phyloP scores from a whole-genome alignment of 2,888 invertebrate genomes.

The Psylliodes chrysocephalus region DNA sequence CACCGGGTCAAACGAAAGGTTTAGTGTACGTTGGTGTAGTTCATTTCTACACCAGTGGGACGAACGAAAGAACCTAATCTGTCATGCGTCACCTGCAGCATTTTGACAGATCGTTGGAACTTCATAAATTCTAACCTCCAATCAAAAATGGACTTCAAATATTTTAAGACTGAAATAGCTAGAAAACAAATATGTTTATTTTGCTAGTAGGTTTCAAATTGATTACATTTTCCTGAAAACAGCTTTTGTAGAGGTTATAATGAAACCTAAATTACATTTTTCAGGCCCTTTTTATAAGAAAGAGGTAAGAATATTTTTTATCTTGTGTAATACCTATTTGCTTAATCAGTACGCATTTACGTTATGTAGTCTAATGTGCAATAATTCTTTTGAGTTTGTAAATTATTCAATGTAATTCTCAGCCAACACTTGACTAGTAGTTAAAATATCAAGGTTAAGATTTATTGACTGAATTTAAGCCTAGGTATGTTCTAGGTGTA shows the following conservation, averaged over 20 bases:
- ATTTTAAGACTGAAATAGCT: constrained; percentile 36
- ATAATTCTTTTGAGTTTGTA: constrained; percentile 1
- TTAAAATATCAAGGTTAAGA: constrained; percentile 22
- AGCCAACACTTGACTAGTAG: constrained; percentile 7
- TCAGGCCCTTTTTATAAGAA: constrained; percentile 16
- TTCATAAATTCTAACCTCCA: constrained; percentile 36
- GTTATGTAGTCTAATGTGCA: not conserved
- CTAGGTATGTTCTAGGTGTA: too few relatives aligned
- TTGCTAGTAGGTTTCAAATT: constrained; percentile 8
- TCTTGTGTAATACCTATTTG: not conserved
- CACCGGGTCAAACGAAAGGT: too few relatives aligned
- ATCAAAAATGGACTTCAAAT: constrained; percentile 38
- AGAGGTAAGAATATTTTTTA: constrained; percentile 16
- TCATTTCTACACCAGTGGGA: too few relatives aligned
- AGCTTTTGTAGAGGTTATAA: not conserved
- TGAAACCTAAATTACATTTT: constrained; percentile 20
- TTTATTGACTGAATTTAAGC: constrained; percentile 10
- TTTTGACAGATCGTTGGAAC: too few relatives aligned
- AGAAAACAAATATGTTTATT: constrained; percentile 34
- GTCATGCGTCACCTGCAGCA: too few relatives aligned
- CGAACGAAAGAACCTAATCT: too few relatives aligned
- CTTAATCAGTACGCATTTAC: not conserved
- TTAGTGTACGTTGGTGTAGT: too few relatives aligned
- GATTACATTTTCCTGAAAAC: not conserved
- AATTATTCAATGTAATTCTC: not conserved